A percentile compares a stretch with the other conserved stretches of the same genome.
Evolutionary conservation across 2,113 vertebrate species (phyloP).

Genomic region (Spheniscus mendiculus): DNA sequence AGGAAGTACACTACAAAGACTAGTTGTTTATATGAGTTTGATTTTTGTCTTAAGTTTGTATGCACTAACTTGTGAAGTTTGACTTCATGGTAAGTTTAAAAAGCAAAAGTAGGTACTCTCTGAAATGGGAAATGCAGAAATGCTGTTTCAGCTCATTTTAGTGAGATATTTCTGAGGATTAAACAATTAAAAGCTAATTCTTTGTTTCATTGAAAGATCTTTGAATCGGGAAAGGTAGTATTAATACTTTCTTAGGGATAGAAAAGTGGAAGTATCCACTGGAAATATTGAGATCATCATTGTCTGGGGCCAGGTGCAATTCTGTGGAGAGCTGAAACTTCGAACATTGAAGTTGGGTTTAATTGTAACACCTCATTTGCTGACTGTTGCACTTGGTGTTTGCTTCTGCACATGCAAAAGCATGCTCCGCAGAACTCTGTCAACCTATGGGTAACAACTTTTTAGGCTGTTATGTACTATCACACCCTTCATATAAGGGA

Average conservation of each 20-base stretch:
- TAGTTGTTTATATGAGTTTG: not conserved
- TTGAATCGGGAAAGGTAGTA: not conserved
- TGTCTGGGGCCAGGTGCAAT: not conserved
- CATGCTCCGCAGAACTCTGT: not conserved
- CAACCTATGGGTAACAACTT: not conserved
- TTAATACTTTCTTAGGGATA: not conserved
- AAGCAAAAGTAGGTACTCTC: not conserved
- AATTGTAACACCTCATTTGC: not conserved
- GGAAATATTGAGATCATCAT: not conserved
- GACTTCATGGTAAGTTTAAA: not conserved
- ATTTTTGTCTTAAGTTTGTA: not conserved
- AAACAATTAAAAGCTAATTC: not conserved
- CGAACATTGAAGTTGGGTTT: fast-evolving
- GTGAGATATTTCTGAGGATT: not conserved
- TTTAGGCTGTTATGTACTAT: not conserved
- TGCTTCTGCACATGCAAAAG: not conserved
- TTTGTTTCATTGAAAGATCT: not conserved
- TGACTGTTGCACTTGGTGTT: not conserved
- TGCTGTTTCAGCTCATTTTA: not conserved
- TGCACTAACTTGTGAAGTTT: not conserved
- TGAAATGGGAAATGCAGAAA: not conserved
- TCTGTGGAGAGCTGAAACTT: not conserved
- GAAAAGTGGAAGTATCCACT: not conserved
- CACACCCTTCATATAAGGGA: not conserved
- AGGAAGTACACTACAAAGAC: not conserved